A percentile compares a stretch with the other conserved stretches of the same genome.
Evolutionary conservation across 1,140 invertebrate species (phyloP).

Genomic region (Steinernema feltiae): DNA sequence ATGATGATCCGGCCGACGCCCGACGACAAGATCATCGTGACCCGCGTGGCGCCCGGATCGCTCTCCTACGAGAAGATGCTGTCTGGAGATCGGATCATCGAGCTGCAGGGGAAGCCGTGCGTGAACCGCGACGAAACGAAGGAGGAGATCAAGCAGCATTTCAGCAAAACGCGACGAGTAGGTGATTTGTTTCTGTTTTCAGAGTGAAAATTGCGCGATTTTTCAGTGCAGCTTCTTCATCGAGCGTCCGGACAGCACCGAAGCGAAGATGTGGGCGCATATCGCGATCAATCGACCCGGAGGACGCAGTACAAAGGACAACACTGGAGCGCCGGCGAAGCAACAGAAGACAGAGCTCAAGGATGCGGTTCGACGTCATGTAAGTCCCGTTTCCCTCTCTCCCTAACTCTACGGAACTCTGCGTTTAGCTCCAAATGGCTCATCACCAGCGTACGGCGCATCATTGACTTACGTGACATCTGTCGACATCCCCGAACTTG

Average conservation of each 20-base stretch:
- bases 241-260: background rate
- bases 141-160: background rate
- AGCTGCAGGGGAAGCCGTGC: background rate
- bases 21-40: conserved; percentile 2
- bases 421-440: conserved; percentile 1
- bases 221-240: conserved; percentile 10
- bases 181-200: background rate
- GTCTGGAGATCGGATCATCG: background rate
- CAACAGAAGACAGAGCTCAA: background rate
- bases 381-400: background rate
- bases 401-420: too few species aligned
- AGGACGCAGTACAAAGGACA: conserved; percentile 2
- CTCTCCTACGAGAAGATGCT: background rate
- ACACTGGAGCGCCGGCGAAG: background rate
- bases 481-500: background rate
- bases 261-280: conserved; percentile 4
- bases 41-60: background rate
- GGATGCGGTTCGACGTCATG: background rate
- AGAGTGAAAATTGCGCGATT: background rate
- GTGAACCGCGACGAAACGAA: background rate
- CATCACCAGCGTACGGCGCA: background rate
- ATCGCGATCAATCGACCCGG: conserved; percentile 2
- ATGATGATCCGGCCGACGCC: conserved; percentile 2
- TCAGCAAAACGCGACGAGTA: background rate
- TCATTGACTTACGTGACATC: background rate